Percentiles rank a stretch among this genome's conserved stretches.
phyloP scores from a whole-genome alignment of 2,113 vertebrate genomes.

The Charadrius vociferus region DNA sequence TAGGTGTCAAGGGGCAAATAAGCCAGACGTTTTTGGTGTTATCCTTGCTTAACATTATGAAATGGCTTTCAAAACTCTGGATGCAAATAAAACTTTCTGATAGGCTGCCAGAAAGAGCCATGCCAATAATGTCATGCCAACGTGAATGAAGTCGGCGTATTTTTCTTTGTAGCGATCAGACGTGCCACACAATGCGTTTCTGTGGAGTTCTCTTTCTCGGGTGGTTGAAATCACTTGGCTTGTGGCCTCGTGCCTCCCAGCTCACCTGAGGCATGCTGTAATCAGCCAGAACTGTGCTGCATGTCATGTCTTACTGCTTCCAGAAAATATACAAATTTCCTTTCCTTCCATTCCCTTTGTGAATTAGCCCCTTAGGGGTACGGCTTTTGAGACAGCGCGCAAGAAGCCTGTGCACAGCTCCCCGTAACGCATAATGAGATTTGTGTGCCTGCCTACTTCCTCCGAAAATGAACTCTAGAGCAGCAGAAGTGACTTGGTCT shows the following conservation, averaged over 20 bases:
- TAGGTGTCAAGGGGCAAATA: constrained; percentile 41
- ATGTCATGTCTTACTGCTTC: constrained; percentile 13
- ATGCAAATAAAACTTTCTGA: constrained; percentile 28
- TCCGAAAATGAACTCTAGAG: background rate
- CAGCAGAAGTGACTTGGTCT: background rate
- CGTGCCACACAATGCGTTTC: constrained; percentile 32
- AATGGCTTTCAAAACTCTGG: constrained; percentile 31
- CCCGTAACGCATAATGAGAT: background rate
- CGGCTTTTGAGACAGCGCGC: background rate
- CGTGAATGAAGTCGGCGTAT: background rate
- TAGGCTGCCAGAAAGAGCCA: constrained; percentile 8
- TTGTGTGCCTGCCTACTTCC: background rate
- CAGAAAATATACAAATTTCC: constrained; percentile 27
- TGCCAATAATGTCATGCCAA: constrained; percentile 3
- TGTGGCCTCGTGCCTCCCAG: constrained; percentile 16
- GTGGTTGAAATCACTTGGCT: constrained; percentile 36
- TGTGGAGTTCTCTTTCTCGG: constrained; percentile 38
- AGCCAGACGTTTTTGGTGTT: background rate
- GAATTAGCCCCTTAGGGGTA: constrained; percentile 52
- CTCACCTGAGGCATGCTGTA: constrained; percentile 45
- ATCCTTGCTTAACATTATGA: constrained; percentile 4
- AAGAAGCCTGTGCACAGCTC: background rate
- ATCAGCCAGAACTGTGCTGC: constrained; percentile 28
- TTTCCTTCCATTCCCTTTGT: background rate
- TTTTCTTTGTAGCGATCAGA: constrained; percentile 50